Evolutionary conservation across 2,797 vertebrate species (phyloP).

Genomic region (Hypotaenidia philippensis): DNA sequence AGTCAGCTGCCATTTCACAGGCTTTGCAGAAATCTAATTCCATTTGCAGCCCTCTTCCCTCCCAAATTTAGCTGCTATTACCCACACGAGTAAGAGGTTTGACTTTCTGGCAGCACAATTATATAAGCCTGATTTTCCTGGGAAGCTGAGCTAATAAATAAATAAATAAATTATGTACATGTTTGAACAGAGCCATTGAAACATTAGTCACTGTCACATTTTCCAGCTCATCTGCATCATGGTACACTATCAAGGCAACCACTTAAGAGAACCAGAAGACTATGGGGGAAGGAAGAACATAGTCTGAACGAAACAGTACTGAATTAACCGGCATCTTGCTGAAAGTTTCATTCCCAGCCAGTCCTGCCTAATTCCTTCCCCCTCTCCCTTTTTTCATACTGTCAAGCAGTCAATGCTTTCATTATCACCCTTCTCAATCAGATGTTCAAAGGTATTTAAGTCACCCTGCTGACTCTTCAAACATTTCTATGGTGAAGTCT

Average conservation of each 20-base stretch:
- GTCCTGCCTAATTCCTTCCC: background rate
- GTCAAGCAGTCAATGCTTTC: background rate
- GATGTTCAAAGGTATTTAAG: background rate
- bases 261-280: background rate
- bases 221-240: background rate
- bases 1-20: background rate
- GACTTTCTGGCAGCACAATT: background rate
- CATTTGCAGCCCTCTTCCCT: background rate
- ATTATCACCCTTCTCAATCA: background rate
- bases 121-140: background rate
- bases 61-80: background rate
- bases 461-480: background rate
- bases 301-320: background rate
- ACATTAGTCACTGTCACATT: background rate
- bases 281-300: background rate
- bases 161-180: background rate
- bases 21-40: background rate
- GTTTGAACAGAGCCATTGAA: background rate
- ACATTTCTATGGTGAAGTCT: background rate
- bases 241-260: background rate
- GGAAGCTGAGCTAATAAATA: background rate
- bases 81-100: background rate
- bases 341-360: background rate
- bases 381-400: background rate
- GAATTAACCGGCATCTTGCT: background rate